Evolutionary conservation across 2,113 vertebrate genomes (phyloP), one percentile per base, ranked within the genome.

Genomic region (Garra rufa): DNA sequence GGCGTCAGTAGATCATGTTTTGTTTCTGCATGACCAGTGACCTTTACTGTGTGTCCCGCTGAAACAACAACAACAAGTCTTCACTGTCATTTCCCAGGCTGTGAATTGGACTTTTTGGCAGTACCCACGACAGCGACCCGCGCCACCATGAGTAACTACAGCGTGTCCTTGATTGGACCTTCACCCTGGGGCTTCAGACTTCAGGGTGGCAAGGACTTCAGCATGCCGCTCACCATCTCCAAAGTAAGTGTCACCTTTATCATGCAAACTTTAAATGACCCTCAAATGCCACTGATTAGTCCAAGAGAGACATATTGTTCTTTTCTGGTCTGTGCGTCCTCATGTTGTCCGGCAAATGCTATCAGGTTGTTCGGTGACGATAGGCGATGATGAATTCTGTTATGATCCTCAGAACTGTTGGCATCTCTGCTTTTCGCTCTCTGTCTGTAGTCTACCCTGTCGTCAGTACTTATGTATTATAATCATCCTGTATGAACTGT

Each of bases 201-300:
- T 89, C 98, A 99, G 92, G 98, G 98, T 44, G 97, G 98, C 83
- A 99, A 99, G 91, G 98, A 99, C 93, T 99, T 99, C 94, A 97
- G 97, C 91, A 94, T 98, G 94, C 97, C 97, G 81, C 94, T 99
- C 89, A 98, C 97, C 26, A 97, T 88, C 85, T 88, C 88, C 74
- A 89, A 8, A 82, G 88, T 90, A 30, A 84, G 85, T 89, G 70
- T 21, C 24, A 44, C 21, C 38, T 46, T 9, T 3, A 19, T 52
- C 44, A 9, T 52, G 74, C 21, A 6, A 74, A 21, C 7, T 52
- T 63, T 38, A 44, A 8, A 26, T n/a, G n/a, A n/a, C n/a, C n/a
- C n/a, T n/a, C n/a, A n/a, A n/a, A n/a, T 8, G 69, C 76, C 65
- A 69, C 19, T 7, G 28, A 77, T 14, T 10, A 5, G 6, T 76